Conservation (phyloP, 2,797 vertebrate species). For the Arrhamphus sclerolepis region DNA sequence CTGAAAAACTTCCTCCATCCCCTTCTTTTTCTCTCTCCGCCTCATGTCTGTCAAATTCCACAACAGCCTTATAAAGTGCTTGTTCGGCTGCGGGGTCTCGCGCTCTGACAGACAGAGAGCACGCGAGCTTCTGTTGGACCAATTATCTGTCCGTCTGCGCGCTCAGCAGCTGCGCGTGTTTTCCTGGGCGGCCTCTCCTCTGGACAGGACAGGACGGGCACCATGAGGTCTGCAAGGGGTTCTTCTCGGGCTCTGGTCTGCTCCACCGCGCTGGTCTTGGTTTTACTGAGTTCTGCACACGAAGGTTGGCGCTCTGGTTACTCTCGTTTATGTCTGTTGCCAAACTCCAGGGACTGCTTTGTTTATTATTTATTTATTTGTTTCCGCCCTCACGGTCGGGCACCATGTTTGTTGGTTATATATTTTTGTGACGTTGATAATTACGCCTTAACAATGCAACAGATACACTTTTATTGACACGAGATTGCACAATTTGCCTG, state of each 20-base stretch:
- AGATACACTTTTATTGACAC: no score
- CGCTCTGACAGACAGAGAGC: slow-evolving; percentile 22
- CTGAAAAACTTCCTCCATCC: slow-evolving; percentile 51
- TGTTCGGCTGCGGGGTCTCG: background rate
- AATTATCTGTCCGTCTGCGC: slow-evolving; percentile 22
- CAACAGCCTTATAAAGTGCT: slow-evolving; percentile 23
- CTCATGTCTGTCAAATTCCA: slow-evolving; percentile 14
- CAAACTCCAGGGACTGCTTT: background rate
- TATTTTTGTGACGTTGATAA: background rate
- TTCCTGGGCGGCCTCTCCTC: slow-evolving; percentile 39
- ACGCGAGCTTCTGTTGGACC: slow-evolving; percentile 26
- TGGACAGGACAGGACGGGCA: background rate
- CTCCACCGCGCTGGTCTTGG: slow-evolving; percentile 27
- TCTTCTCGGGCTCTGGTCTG: slow-evolving; percentile 32
- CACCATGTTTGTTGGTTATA: slow-evolving; percentile 52
- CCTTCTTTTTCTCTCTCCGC: slow-evolving; percentile 9
- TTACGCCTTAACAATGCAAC: no score
- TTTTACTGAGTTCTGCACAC: slow-evolving; percentile 39
- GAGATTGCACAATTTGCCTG: no score
- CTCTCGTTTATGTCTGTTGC: background rate
- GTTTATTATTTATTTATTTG: slow-evolving; percentile 1
- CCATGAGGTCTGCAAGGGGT: slow-evolving; percentile 32
- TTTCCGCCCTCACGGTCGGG: background rate
- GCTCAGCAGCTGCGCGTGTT: background rate
- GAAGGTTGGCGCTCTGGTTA: slow-evolving; percentile 48